Evolutionary conservation across 2,888 invertebrate genomes (phyloP), one percentile per base, ranked within the genome.

Genomic region (Fabriciana adippe): DNA sequence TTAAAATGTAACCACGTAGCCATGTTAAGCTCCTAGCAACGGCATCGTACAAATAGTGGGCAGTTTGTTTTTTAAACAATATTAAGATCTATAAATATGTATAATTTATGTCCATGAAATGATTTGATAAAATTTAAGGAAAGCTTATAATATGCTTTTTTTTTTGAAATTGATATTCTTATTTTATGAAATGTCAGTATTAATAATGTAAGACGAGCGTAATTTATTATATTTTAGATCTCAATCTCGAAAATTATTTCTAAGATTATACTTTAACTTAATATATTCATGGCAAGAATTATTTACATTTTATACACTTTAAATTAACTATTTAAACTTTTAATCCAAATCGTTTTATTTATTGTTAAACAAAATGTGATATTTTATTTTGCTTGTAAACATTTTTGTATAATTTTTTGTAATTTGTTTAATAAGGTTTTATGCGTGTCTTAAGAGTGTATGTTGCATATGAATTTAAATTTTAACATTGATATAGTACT

Each of bases 171-270:
- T 45, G 48, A 60, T 62, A 54, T 61, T 64, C 35, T 69, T 55
- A 62, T 57, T 65, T 61, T 67, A 65, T 62, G 55, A 54, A 66
- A 66, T 63, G 59, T 51, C 71, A 69, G 69, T 72, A 72, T 72
- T 72, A 71, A 56, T 68, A 66, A 55, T 48, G 54, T 63, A 57
- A 66, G 64, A 55, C 6, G n/a, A 18, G n/a, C 50, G 62, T 61
- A 45, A 47, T 61, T 64, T 55, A 60, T 21, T 47, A 62, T 66
- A 54, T 57, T 69, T 57, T 66, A 62, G 69, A 63, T 66, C 66
- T 63, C 62, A 59, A 54, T 63, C 21, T 55, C 31, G 11, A 55
- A 66, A 48, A 16, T 15, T 41, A 8, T 57, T 14, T 47, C 50
- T 55, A 60, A 64, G 53, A 47, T 45, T 55, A 53, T 64, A 41